Base-by-base conservation (phyloP, 2,797 vertebrate genomes). In the Pyrocephalus nanus region DNA sequence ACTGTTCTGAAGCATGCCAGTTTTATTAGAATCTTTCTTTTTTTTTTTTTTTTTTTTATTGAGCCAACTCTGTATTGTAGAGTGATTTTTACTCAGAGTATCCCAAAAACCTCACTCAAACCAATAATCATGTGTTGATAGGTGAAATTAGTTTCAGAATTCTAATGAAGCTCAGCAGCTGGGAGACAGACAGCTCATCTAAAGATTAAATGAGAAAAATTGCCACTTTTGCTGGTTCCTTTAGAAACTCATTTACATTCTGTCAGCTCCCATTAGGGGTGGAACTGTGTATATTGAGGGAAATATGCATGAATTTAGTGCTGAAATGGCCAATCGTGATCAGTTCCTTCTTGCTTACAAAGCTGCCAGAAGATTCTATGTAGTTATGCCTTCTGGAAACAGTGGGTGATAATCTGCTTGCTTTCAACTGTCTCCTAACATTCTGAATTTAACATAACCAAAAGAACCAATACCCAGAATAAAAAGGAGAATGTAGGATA, bases 201-300 rank as follows among this genome's bases (percentile, higher is more conserved):
- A 97, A 98, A 98, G 98, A 98, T 98, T 99, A 99, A 99, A 99
- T 98, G 98, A 99, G 98, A 99, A 98, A 99, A 99, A 99, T 98
- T 98, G 98, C 98, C 98, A 97, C 98, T 99, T 98, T 98, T 98
- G 98, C 97, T 97, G 98, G 97, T 98, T 98, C 98, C 98, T 99
- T 99, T 98, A 99, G 99, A 98, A 99, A 98, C 98, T 98, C 97
- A 99, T 99, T 99, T 99, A 99, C 99, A 99, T 99, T 98, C 98
- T 99, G 99, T 99, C 99, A 99, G 98, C 98, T 99, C 96, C 98
- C 98, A 99, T 99, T 99, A 99, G 93, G 97, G 97, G 97, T 93
- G 88, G 95, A 97, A 97, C 96, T 77, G 94, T 36, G 11, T 98
- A 97, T 97, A 97, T 97, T 94, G 98, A 97, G 87, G 88, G 93